Conservation (phyloP, 30 jellyfish, hydroid and myxozoan genomes). For the Hydra vulgaris region DNA sequence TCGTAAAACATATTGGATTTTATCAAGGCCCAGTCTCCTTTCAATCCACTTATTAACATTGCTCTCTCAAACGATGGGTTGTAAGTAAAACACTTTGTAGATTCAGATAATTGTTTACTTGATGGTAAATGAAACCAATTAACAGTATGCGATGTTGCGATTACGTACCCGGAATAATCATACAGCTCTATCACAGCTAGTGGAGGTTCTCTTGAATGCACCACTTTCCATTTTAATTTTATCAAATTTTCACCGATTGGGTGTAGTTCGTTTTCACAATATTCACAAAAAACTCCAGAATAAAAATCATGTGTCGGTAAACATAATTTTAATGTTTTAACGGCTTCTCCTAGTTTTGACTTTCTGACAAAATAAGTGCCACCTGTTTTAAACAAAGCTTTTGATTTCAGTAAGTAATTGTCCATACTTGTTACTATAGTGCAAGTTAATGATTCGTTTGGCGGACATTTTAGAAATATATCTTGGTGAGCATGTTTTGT, state of each 20-base stretch:
- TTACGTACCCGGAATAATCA: background rate
- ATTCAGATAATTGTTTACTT: constrained; percentile 1
- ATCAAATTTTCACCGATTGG: background rate
- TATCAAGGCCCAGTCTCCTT: constrained; percentile 20
- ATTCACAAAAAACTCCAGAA: background rate
- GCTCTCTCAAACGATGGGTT: constrained; percentile 13
- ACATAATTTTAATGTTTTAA: no score
- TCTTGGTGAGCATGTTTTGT: no score
- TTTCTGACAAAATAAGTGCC: no score
- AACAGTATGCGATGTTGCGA: constrained; percentile 26
- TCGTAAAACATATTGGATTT: no score
- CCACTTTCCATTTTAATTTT: constrained; percentile 18
- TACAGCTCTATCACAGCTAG: constrained; percentile 15
- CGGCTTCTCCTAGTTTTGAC: background rate
- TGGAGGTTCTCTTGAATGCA: constrained; percentile 21
- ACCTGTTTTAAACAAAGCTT: no score
- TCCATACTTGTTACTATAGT: no score
- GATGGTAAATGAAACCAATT: constrained; percentile 5
- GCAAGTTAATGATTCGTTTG: no score
- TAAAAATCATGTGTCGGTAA: background rate
- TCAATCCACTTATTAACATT: constrained; percentile 11
- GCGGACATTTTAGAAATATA: no score
- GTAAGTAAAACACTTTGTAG: background rate
- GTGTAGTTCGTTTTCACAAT: background rate
- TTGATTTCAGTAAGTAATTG: no score